These are phyloP conservation scores for Petrosia ficiformis DNA, from an alignment of 37 sponge, comb jelly and placozoan species.

Conservation along the genomic window DNA sequence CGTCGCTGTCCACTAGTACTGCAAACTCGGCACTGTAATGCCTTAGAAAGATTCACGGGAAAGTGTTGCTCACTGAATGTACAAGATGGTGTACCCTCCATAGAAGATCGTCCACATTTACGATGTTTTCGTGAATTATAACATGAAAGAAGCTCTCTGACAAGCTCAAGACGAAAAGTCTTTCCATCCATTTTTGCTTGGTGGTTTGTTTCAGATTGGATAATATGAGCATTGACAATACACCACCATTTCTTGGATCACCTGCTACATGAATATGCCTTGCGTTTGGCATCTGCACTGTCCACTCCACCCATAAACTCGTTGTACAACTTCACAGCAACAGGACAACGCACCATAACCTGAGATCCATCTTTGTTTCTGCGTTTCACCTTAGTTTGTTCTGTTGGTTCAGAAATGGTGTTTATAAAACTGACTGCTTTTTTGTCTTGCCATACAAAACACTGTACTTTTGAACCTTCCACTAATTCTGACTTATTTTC, in stretches of 20 bases:
- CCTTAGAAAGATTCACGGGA: too few species aligned
- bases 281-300: neutral
- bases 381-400: neutral
- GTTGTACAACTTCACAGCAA: constrained; percentile 8
- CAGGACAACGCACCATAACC: constrained; percentile 1
- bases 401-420: neutral
- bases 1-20: too few species aligned
- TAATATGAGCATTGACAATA: too few species aligned
- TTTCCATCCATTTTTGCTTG: too few species aligned
- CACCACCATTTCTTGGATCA: constrained; percentile 17
- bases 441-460: constrained; percentile 18
- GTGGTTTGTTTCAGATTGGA: too few species aligned
- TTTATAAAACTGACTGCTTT: constrained; percentile 6
- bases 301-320: constrained; percentile 16
- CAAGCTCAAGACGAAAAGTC: too few species aligned
- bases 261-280: constrained; percentile 4
- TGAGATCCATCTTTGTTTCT: constrained; percentile 12
- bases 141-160: too few species aligned
- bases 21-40: too few species aligned
- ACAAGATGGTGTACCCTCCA: too few species aligned
- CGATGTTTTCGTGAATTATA: too few species aligned
- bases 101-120: too few species aligned
- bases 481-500: constrained; percentile 1
- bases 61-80: too few species aligned
- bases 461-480: neutral